These are phyloP conservation scores for Listronotus bonariensis DNA, from an alignment of 1,140 invertebrate genomes.

Conservation along the genomic window DNA sequence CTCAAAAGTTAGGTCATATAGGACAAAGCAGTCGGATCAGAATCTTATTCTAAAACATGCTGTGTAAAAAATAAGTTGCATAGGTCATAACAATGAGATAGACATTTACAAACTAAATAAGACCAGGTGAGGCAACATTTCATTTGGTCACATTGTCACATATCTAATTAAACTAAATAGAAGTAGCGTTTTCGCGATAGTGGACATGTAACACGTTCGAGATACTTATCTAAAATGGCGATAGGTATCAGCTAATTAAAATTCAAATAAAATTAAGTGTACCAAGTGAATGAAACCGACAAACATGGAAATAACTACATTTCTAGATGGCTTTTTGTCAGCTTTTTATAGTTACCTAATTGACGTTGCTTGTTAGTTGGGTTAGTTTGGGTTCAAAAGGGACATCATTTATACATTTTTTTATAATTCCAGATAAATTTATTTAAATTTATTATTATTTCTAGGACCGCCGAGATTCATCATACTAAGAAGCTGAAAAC, in stretches of 20 bases:
- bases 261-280: conserved; percentile 16
- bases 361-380: neutral
- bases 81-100: no score
- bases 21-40: no score
- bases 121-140: neutral
- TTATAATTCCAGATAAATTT: no score
- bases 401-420: no score
- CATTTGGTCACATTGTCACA: neutral
- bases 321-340: conserved; percentile 3
- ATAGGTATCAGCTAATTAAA: conserved; percentile 13
- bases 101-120: neutral
- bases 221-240: conserved; percentile 8
- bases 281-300: conserved; percentile 8
- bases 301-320: conserved; percentile 11
- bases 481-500: no score
- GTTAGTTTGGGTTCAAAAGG: no score
- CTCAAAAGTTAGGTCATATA: no score
- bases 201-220: conserved; percentile 1
- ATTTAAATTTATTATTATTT: no score
- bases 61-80: no score
- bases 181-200: neutral
- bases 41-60: no score
- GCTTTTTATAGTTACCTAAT: conserved; percentile 1
- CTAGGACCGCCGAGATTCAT: no score
- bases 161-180: conserved; percentile 6